These are phyloP conservation scores for Mormyrops boulengeri DNA, from an alignment of 2,797 vertebrate genomes.

Conservation along the genomic window DNA sequence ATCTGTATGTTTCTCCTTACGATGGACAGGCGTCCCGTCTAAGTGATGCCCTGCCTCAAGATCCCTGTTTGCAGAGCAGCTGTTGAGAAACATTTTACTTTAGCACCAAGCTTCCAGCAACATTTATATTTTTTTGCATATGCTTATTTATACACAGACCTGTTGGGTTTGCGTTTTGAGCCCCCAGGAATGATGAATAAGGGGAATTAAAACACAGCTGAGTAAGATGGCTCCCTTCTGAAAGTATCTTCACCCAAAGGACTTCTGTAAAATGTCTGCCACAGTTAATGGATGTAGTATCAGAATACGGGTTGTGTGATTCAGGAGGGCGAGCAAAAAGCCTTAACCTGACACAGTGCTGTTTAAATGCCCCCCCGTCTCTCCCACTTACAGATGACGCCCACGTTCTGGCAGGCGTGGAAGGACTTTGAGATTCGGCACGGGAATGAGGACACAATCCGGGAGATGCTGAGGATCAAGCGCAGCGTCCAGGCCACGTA, in stretches of 20 bases:
- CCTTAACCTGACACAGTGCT: background rate
- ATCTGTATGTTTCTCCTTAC: background rate
- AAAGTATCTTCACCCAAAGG: background rate
- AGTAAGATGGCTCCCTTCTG: background rate
- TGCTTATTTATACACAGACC: background rate
- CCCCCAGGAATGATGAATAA: background rate
- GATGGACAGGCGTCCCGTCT: background rate
- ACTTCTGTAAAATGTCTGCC: background rate
- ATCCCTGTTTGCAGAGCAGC: background rate
- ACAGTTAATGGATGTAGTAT: background rate
- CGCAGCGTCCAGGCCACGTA: conserved; percentile 93
- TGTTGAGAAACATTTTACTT: background rate
- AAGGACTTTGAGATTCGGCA: conserved; percentile 93
- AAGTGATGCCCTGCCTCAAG: background rate
- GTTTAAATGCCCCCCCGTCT: background rate
- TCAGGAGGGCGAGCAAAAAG: background rate
- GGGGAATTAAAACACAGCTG: background rate
- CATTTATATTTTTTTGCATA: background rate
- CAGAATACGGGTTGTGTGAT: background rate
- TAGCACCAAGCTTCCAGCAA: background rate
- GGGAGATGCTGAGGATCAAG: conserved; percentile 89
- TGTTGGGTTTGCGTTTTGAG: background rate
- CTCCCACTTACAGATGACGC: conserved; percentile 64
- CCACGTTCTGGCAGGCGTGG: conserved; percentile 87
- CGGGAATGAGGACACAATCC: conserved; percentile 91